Conservation (phyloP, 2,113 vertebrate genomes). For the Zosterops japonicus region DNA sequence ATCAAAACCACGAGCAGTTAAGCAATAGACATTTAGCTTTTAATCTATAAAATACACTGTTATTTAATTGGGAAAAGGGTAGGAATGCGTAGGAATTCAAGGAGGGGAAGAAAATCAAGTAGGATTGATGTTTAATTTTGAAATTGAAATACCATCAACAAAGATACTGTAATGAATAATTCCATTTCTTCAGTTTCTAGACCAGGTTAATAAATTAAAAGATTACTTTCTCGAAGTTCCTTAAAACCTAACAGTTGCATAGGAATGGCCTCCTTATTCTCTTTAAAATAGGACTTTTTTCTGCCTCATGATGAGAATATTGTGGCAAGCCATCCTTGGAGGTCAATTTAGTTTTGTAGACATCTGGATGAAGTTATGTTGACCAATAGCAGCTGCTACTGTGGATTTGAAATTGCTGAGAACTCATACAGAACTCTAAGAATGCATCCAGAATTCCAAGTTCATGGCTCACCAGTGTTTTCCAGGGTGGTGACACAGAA, state of each 20-base stretch:
- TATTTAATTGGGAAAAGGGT: not conserved
- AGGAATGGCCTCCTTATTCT: not conserved
- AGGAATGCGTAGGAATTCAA: not conserved
- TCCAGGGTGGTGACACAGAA: not conserved
- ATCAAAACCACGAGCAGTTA: not conserved
- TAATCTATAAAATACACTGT: not conserved
- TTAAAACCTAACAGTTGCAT: not conserved
- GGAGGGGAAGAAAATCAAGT: not conserved
- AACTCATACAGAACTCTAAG: not conserved
- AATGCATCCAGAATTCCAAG: not conserved
- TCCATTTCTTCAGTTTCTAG: not conserved
- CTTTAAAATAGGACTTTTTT: not conserved
- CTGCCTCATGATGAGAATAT: not conserved
- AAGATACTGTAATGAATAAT: not conserved
- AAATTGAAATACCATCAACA: not conserved
- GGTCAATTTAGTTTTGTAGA: not conserved
- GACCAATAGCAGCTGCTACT: not conserved
- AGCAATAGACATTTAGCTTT: not conserved
- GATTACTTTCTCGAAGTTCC: not conserved
- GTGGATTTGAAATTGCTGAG: not conserved
- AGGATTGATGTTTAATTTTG: not conserved
- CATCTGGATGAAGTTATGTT: not conserved
- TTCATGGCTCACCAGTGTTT: not conserved
- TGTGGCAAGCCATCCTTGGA: not conserved
- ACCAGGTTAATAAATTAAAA: not conserved